Evolutionary conservation across 2,113 vertebrate genomes (phyloP), one percentile per base, ranked within the genome.

Genomic region (Hyperopisus bebe): DNA sequence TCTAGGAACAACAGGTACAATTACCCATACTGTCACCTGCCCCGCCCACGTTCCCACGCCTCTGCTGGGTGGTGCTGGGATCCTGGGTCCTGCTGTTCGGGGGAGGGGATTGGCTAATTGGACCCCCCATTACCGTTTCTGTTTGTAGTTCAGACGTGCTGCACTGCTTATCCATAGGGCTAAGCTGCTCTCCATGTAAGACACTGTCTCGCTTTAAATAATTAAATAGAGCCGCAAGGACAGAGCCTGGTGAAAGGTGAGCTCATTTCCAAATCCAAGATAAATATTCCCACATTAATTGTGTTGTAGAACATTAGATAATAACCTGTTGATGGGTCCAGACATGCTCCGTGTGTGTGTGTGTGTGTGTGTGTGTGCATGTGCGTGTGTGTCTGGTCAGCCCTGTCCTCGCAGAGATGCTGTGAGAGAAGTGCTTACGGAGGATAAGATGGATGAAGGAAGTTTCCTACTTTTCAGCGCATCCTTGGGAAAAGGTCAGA

Each of bases 1-100:
- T 91, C 92, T 92, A 92, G 91, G 91, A 94, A 95, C 93, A 94
- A 94, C 95, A 93, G 91, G 92, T 91, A 90, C 93, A 94, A 94
- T 95, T 94, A 94, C 91, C 92, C 89, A 92, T 92, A 94, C 93
- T 94, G 94, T 94, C 93, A 90, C 58, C 31, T 90, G 44, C 47
- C 35, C 42, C 48, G 6, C 62, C 31, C 46, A 58, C 5, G 15
- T 62, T 58, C 82, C 84, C 66, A 86, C 74, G 31, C 35, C 35
- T 35, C 35, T 39, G 70, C 62, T 77, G 70, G 4, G 31, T 19
- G 74, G 74, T 80, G 35, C 74, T 42, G 35, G 17, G 35, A 39
- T 19, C 74, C 74, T 42, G 74, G 74, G 74, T 19, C 74, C 74
- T 80, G 74, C 31, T 80, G 31, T 80, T 19, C 35, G 31, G 17